Conservation (phyloP, 2,888 invertebrate species). For the Tortrix viridana region DNA sequence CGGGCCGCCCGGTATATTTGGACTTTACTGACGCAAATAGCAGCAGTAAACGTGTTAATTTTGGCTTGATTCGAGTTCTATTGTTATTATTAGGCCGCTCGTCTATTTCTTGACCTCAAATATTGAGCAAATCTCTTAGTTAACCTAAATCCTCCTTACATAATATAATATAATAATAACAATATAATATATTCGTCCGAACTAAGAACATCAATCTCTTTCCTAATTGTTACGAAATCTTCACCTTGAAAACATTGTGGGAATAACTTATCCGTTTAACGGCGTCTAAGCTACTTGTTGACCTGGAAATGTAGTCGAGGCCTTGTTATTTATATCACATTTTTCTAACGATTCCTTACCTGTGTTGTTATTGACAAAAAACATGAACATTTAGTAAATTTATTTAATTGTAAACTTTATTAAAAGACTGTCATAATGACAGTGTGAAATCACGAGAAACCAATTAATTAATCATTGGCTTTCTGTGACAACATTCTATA, state of each 20-base stretch:
- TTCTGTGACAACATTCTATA: no score
- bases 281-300: constrained; percentile 13
- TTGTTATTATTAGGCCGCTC: constrained; percentile 66
- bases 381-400: no score
- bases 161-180: no score
- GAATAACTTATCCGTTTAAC: neutral
- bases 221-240: neutral
- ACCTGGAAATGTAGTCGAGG: constrained; percentile 23
- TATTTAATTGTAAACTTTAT: no score
- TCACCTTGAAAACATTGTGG: neutral
- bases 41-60: constrained; percentile 72
- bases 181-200: no score
- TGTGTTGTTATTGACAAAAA: constrained; percentile 17
- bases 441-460: no score
- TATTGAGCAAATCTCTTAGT: neutral
- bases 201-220: neutral
- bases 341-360: constrained; percentile 10
- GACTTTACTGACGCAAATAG: constrained; percentile 80
- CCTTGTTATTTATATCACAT: constrained; percentile 24
- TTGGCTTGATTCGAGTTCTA: constrained; percentile 66
- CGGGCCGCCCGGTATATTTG: constrained; percentile 68
- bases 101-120: constrained; percentile 21
- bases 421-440: no score
- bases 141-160: no score
- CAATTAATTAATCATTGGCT: no score